Percentiles rank a stretch among this genome's conserved stretches.
These are phyloP conservation scores for Phalanger gymnotis DNA, from an alignment of 2,797 vertebrate genomes.

Conservation along the genomic window DNA sequence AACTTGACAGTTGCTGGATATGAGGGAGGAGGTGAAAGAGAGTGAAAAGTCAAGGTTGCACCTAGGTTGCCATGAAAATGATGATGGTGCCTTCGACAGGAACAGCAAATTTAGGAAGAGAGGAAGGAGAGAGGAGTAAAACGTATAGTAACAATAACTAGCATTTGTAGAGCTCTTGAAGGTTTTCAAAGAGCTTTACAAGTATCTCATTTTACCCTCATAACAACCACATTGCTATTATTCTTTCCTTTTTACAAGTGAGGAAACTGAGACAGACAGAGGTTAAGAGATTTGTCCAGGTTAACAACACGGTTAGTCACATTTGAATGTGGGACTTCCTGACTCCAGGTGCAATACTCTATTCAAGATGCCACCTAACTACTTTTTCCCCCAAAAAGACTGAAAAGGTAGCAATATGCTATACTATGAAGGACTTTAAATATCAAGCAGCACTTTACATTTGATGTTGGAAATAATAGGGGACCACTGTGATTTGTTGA, in stretches of 20 bases:
- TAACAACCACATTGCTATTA: background rate
- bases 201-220: background rate
- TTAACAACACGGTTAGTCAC: background rate
- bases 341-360: background rate
- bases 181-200: background rate
- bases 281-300: background rate
- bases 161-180: background rate
- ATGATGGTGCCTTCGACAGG: background rate
- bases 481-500: background rate
- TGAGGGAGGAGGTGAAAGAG: background rate
- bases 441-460: background rate
- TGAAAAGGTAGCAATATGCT: background rate
- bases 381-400: background rate
- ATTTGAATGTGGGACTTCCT: background rate
- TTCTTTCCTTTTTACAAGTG: background rate
- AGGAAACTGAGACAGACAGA: background rate
- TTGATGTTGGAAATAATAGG: background rate
- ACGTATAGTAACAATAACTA: background rate
- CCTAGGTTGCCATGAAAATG: background rate
- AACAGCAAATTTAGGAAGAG: background rate
- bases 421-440: background rate
- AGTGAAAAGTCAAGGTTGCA: background rate
- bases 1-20: background rate
- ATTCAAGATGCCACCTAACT: background rate
- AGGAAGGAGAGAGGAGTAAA: background rate